A percentile compares a stretch with the other conserved stretches of the same genome.
Conservation (phyloP, 2,113 vertebrate species). For the Hoplias malabaricus region DNA sequence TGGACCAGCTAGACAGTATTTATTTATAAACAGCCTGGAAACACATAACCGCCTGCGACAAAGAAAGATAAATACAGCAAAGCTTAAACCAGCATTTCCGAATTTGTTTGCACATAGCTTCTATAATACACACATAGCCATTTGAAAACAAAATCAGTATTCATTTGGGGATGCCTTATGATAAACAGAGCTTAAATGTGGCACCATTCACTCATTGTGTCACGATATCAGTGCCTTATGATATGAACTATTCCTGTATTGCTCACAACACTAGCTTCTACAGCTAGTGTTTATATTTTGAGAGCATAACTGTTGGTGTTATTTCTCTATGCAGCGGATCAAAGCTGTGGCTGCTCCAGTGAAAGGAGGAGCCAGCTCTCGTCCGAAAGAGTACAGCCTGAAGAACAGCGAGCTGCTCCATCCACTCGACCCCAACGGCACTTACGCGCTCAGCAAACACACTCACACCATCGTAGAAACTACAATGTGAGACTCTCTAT, state of each 20-base stretch:
- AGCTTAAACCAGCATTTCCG: not conserved
- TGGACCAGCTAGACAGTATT: not conserved
- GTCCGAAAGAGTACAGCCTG: slow-evolving; percentile 73
- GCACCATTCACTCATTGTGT: too few species aligned
- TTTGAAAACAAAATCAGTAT: too few species aligned
- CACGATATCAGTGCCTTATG: too few species aligned
- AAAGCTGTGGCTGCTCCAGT: slow-evolving; percentile 89
- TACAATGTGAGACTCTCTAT: slow-evolving; percentile 94
- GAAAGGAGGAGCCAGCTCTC: slow-evolving; percentile 78
- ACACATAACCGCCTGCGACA: not conserved
- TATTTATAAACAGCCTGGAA: not conserved
- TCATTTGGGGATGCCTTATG: too few species aligned
- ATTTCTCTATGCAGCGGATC: slow-evolving; percentile 79
- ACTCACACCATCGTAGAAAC: slow-evolving; percentile 96
- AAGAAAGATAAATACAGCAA: not conserved
- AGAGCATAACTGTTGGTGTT: not conserved
- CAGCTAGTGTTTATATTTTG: not conserved
- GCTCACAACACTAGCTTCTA: not conserved
- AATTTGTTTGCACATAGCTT: too few species aligned
- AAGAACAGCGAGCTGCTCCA: slow-evolving; percentile 74
- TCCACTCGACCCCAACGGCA: slow-evolving; percentile 77
- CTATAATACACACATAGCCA: too few species aligned
- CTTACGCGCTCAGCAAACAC: slow-evolving; percentile 84
- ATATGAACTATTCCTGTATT: too few species aligned
- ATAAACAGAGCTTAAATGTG: too few species aligned